Evolutionary conservation across 2,113 vertebrate species (phyloP).

Genomic region (Misgurnus mizolepis): DNA sequence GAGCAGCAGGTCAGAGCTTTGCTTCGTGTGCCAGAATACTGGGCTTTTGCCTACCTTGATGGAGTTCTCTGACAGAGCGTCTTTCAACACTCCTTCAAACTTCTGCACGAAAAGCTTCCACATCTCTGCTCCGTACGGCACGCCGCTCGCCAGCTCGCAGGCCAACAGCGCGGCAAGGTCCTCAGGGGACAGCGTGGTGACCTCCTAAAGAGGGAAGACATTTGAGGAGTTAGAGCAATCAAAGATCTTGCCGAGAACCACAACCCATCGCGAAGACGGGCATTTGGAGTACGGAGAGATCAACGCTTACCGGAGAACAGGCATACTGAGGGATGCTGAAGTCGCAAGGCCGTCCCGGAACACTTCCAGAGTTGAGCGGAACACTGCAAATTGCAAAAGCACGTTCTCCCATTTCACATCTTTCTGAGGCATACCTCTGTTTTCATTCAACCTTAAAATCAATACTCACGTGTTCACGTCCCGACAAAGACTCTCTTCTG

Average conservation of each 20-base stretch:
- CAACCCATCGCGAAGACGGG: no score
- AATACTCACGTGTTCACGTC: not conserved
- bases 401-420: not conserved
- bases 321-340: conserved; percentile 20
- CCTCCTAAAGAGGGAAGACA: no score
- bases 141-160: no score
- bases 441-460: no score
- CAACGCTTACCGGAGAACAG: conserved; percentile 44
- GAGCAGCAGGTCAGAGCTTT: not conserved
- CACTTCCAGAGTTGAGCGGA: not conserved
- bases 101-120: conserved; percentile 65
- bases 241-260: no score
- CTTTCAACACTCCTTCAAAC: conserved; percentile 42
- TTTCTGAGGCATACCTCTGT: no score
- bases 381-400: conserved; percentile 20
- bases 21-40: not conserved
- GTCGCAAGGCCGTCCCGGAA: no score
- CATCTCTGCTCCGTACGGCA: conserved; percentile 19
- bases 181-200: no score
- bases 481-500: conserved; percentile 41
- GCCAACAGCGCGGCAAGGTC: no score
- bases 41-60: conserved; percentile 34
- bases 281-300: no score
- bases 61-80: conserved; percentile 48
- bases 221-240: no score